These are phyloP conservation scores for Nothobranchius kuhntae DNA, from an alignment of 2,113 vertebrate genomes.

Conservation along the genomic window DNA sequence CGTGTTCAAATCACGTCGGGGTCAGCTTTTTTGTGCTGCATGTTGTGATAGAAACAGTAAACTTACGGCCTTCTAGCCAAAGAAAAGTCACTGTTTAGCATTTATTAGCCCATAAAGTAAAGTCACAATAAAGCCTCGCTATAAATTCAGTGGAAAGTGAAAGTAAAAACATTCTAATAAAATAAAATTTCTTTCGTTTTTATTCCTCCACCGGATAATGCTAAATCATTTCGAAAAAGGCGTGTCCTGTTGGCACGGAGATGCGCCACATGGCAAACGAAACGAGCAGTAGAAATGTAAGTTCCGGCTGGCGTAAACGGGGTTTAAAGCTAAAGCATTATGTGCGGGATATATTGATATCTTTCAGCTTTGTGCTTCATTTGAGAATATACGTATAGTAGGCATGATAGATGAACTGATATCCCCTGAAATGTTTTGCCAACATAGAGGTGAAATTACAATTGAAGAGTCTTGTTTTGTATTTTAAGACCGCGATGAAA, in stretches of 20 bases:
- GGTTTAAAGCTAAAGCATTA: not conserved
- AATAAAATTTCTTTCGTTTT: not conserved
- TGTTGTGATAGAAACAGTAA: too few relatives aligned
- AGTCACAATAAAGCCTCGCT: too few relatives aligned
- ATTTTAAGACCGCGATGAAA: slow-evolving; percentile 43
- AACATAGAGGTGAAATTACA: slow-evolving; percentile 26
- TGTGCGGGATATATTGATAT: not conserved
- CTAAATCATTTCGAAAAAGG: not conserved
- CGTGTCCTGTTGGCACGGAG: slow-evolving; percentile 41
- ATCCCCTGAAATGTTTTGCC: not conserved
- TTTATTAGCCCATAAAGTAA: too few relatives aligned
- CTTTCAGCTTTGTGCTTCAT: not conserved
- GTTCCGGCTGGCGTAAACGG: too few relatives aligned
- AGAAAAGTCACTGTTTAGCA: too few relatives aligned
- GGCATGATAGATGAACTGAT: slow-evolving; percentile 25
- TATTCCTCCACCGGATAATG: not conserved
- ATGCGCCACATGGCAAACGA: slow-evolving; percentile 20
- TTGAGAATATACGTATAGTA: slow-evolving; percentile 3
- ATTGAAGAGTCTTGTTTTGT: slow-evolving; percentile 40
- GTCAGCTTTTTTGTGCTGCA: not conserved
- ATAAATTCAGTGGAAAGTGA: too few relatives aligned
- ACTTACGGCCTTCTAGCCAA: too few relatives aligned
- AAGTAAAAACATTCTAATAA: too few relatives aligned
- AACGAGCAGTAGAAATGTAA: too few relatives aligned
- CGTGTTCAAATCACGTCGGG: slow-evolving; percentile 37